A percentile compares a stretch with the other conserved stretches of the same genome.
Conservation (phyloP, 2,797 vertebrate genomes). For the Parambassis ranga region DNA sequence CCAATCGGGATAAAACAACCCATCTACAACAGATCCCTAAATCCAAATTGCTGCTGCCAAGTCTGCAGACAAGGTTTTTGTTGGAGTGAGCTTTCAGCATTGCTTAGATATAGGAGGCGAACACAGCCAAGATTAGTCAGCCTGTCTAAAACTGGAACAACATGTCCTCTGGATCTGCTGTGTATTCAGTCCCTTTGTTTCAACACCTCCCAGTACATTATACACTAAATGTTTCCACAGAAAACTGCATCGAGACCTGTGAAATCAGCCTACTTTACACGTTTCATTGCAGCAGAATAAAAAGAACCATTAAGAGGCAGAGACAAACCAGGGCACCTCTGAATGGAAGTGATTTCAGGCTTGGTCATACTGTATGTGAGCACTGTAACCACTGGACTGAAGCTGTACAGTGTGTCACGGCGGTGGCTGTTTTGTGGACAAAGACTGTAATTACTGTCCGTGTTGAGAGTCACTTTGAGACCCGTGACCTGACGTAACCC, state of each 20-base stretch:
- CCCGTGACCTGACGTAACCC: conserved; percentile 62
- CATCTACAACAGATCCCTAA: conserved; percentile 11
- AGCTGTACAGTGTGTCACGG: conserved; percentile 57
- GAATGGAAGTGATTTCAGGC: conserved; percentile 30
- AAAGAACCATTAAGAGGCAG: background rate
- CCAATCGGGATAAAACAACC: conserved; percentile 3
- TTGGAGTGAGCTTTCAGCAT: conserved; percentile 44
- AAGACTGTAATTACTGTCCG: conserved; percentile 61
- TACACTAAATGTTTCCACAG: conserved; percentile 9
- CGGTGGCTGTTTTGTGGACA: conserved; percentile 42
- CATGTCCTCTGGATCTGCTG: conserved; percentile 52
- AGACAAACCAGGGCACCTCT: background rate
- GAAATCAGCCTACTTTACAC: conserved; percentile 23
- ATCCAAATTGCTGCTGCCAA: conserved; percentile 39
- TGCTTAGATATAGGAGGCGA: conserved; percentile 47
- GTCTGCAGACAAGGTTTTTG: conserved; percentile 45
- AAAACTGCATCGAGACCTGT: conserved; percentile 34
- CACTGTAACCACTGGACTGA: conserved; percentile 42
- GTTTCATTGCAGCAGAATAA: conserved; percentile 16
- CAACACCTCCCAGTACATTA: background rate
- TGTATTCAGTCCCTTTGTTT: conserved; percentile 32
- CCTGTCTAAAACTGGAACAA: conserved; percentile 48
- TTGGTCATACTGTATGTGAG: conserved; percentile 41
- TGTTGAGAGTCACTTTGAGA: conserved; percentile 40
- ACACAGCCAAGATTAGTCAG: conserved; percentile 60